Percentiles rank a stretch among this genome's conserved stretches.
Conservation (phyloP, 2,113 vertebrate species). For the Anthoscopus minutus region DNA sequence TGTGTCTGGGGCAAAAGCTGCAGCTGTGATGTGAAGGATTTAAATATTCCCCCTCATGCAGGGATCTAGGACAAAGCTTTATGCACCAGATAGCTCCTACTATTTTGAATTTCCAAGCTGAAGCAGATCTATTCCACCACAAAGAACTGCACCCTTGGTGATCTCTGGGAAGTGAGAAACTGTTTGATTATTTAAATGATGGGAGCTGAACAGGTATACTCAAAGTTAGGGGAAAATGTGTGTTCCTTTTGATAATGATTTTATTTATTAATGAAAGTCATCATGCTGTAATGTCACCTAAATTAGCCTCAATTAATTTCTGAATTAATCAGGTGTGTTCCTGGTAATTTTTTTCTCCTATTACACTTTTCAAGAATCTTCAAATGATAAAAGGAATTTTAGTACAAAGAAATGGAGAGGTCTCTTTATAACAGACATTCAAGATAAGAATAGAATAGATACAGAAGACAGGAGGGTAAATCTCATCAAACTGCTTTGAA, state of each 20-base stretch:
- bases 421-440: background rate
- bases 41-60: background rate
- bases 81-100: background rate
- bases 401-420: conserved; percentile 15
- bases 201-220: background rate
- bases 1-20: background rate
- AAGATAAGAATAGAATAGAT: background rate
- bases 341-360: conserved; percentile 26
- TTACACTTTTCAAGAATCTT: conserved; percentile 26
- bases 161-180: background rate
- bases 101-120: background rate
- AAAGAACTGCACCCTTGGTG: background rate
- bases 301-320: conserved; percentile 19
- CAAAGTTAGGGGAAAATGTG: background rate
- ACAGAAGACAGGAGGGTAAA: background rate
- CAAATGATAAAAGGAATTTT: conserved; percentile 52
- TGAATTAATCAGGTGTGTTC: background rate
- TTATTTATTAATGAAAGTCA: conserved; percentile 24
- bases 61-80: background rate
- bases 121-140: background rate
- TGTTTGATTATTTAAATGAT: background rate
- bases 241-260: background rate
- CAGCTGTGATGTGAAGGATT: background rate
- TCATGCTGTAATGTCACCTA: background rate
- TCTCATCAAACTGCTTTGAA: background rate